Base-by-base conservation (phyloP, 1,140 invertebrate genomes). In the Brachionus rotundiformis region DNA sequence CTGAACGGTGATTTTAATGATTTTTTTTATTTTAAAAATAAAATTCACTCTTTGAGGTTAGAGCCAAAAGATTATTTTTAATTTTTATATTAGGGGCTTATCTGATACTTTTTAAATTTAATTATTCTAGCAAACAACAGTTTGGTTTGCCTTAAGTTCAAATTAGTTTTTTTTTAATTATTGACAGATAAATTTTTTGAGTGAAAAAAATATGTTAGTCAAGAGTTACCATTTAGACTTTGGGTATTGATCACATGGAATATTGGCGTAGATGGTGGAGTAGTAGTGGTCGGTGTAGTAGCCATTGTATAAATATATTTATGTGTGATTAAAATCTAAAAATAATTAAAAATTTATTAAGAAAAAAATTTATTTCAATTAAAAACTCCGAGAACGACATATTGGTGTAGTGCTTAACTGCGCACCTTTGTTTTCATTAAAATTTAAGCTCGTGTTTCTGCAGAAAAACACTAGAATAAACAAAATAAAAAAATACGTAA, bases 241-340 rank as follows among this genome's bases (percentile, higher is more conserved):
- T 68, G 29, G 6, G 16, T 41, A 44, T 73, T 73, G 23, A 73
- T 47, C 10, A 59, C 27, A 79, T 63, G 76, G 16, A 77, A 31
- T 29, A 79, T 63, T 1, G 76, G 76, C 4, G 76, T 79, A 8
- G 76, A 79, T 59, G 76, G 76, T 41, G 76, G 76, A 25, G 76
- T 79, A 59, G 59, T 79, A n/a, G 47, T 63, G n/a, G 76, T 79
- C 41, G 76, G 76, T 59, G 76, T 79, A 27, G 76, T 79, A 33
- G 76, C 59, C 76, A 79, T 79, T 59, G 27, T 79, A 54, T 33
- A 75, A 75, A 8, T 75, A 16, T 8, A 54, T 13, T 27, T 59
- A 23, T 25, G 19, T 59, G 10, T 79, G n/a, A n/a, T n/a, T 79
- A 31, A 19, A 31, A 41, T 73, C 41, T 73, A 41, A 25, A 73